Conservation (phyloP, 2,113 vertebrate species). For the Seriola aureovittata region DNA sequence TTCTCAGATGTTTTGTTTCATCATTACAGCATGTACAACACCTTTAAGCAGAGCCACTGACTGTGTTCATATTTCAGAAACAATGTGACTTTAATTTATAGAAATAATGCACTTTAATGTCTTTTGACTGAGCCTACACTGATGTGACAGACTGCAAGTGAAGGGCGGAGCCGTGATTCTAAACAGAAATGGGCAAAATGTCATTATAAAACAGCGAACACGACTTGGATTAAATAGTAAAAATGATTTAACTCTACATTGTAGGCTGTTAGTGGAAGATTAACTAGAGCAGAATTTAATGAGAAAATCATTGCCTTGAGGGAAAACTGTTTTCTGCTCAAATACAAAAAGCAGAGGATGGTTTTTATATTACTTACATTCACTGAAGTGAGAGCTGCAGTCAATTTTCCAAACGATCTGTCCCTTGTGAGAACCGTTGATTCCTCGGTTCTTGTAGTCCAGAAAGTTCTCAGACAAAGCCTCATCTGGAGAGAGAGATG, state of each 20-base stretch:
- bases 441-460: conserved; percentile 98
- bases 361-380: conserved; percentile 87
- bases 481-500: conserved; percentile 87
- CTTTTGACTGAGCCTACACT: background rate
- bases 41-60: background rate
- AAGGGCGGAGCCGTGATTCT: no score
- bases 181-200: background rate
- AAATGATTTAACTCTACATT: background rate
- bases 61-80: background rate
- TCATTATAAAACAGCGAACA: background rate
- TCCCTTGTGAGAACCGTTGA: conserved; percentile 95
- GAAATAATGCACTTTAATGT: background rate
- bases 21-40: no score
- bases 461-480: conserved; percentile 95
- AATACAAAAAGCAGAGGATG: background rate
- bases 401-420: conserved; percentile 99
- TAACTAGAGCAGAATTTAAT: background rate
- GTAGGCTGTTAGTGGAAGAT: background rate
- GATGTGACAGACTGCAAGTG: background rate
- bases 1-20: no score
- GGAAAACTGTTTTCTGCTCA: background rate
- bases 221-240: background rate
- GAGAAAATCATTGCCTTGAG: background rate
- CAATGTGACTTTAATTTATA: background rate
- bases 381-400: conserved; percentile 90